Base-by-base conservation (phyloP, 2,797 vertebrate species). In the Eleutherodactylus coqui region DNA sequence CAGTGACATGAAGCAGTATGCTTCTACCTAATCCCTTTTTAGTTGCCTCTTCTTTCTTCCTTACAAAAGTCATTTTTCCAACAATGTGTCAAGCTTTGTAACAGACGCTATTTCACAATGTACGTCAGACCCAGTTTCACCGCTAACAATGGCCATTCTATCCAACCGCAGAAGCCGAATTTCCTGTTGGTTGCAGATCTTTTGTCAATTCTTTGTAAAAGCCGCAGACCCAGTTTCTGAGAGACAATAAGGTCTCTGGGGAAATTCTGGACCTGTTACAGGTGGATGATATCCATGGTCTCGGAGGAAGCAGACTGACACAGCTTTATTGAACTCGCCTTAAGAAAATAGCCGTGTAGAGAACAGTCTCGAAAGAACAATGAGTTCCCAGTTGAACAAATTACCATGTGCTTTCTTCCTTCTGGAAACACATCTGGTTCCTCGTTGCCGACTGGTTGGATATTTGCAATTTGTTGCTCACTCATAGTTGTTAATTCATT, bases 211-310 rank as follows among this genome's bases (percentile, higher is more conserved):
- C 38, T 60, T 49, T 75, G 41, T 27, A 32, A 85, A 86, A 86
- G 45, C 77, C 53, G 49, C 83, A 58, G 29, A 62, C 29, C 11
- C 29, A 60, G 27, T 72, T 69, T 43, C 34, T 5, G 32, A 45
- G 24, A 80, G 58, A 86, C 78, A 76, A 86, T 72, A 70, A 75
- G 38, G 69, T 53, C 43, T 75, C 69, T 51, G 21, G 43, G 27
- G 69, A 51, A 64, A 82, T 64, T 47, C 75, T 82, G 85, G 70
- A 81, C 47, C 34, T 45, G 78, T 49, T 75, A 62, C 85, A 82
- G 82, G 79, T 86, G 78, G 78, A 80, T 45, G 16, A 11, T 10
- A 10, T 80, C 85, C 70, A 86, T 36, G 53, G 13, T 85, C 64
- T 60, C 19, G 41, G 43, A 62, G 55, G 64, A 85, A 80, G 49